phyloP scores from a whole-genome alignment of 2,888 invertebrate species.

The Orchesellides sinensis region DNA sequence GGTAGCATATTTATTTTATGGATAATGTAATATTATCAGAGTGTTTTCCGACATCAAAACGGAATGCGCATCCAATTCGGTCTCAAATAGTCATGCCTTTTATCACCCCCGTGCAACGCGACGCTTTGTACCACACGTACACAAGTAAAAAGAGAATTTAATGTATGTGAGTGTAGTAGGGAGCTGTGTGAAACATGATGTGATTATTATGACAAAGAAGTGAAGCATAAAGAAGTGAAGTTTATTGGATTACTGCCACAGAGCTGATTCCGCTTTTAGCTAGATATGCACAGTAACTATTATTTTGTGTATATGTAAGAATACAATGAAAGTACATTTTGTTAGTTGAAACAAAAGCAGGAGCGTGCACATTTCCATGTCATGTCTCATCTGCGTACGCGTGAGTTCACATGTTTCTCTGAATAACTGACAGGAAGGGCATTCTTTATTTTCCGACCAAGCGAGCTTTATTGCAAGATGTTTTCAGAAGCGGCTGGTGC shows the following conservation, averaged over 20 bases:
- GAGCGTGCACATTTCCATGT: neutral
- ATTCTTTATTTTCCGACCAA: no score
- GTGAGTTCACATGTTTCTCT: neutral
- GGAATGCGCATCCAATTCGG: neutral
- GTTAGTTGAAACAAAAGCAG: neutral
- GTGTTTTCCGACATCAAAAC: neutral
- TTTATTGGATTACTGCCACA: constrained; percentile 6
- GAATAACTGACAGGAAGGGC: neutral
- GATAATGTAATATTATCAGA: constrained; percentile 25
- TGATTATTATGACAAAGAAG: constrained; percentile 39
- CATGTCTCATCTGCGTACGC: neutral
- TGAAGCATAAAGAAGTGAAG: neutral
- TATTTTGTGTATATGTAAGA: no score
- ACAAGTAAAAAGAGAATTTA: neutral
- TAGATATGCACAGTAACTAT: no score
- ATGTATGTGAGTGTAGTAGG: constrained; percentile 9
- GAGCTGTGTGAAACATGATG: constrained; percentile 39
- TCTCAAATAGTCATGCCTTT: neutral
- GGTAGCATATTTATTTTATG: constrained; percentile 40
- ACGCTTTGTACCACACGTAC: neutral
- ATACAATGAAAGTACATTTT: neutral
- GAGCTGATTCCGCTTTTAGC: neutral
- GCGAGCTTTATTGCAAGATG: no score
- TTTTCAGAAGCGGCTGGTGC: no score
- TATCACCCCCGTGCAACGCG: no score